phyloP scores from a whole-genome alignment of 2,888 invertebrate genomes.

The Nymphalis urticae region DNA sequence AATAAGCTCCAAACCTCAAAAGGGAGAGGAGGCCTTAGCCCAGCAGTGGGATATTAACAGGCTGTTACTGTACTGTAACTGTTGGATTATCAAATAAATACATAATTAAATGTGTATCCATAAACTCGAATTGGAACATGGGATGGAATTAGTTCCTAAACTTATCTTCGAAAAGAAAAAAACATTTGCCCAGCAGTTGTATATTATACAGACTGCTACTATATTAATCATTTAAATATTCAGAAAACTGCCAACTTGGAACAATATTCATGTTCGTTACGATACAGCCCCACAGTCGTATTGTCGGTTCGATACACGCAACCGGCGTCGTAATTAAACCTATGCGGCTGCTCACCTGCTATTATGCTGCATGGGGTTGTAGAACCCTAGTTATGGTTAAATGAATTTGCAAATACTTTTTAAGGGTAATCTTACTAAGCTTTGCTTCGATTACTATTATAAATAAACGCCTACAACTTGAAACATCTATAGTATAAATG shows the following conservation, averaged over 20 bases:
- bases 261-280: constrained; percentile 11
- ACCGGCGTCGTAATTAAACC: constrained; percentile 36
- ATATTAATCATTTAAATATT: neutral
- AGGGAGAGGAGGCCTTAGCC: no score
- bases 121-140: no score
- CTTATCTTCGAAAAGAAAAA: no score
- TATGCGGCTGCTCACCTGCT: constrained; percentile 16
- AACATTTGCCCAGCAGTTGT: no score
- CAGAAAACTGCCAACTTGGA: neutral
- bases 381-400: constrained; percentile 13
- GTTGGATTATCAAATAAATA: no score
- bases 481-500: neutral
- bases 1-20: no score
- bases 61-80: no score
- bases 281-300: constrained; percentile 10
- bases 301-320: constrained; percentile 21
- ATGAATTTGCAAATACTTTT: neutral
- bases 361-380: constrained; percentile 25
- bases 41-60: no score
- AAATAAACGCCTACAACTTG: neutral
- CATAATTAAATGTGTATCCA: no score
- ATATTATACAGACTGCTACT: no score
- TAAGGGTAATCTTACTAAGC: neutral
- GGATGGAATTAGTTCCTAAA: no score
- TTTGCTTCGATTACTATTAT: neutral